Conservation (phyloP, 2,113 vertebrate species). For the Rhinoderma darwinii region DNA sequence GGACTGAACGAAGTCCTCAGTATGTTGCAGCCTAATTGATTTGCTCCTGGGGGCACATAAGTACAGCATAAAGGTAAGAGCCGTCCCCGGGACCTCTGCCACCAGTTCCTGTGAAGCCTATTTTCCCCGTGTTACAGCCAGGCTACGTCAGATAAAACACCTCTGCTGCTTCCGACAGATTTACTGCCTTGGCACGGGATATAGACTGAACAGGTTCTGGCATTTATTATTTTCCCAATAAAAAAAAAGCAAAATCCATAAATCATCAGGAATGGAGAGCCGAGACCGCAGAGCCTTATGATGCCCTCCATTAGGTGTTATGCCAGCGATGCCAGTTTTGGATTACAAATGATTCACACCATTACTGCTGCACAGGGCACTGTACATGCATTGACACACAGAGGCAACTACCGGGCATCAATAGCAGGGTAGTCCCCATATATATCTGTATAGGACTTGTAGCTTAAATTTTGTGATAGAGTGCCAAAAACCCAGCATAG, state of each 20-base stretch:
- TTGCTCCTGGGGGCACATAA: not conserved
- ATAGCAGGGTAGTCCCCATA: too few relatives aligned
- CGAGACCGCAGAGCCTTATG: not conserved
- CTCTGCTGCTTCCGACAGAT: constrained; percentile 48
- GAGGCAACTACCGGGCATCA: too few relatives aligned
- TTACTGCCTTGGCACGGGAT: constrained; percentile 40
- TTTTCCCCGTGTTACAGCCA: not conserved
- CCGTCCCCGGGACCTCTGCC: not conserved
- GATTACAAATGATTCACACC: not conserved
- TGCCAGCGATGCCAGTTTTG: not conserved
- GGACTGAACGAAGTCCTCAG: not conserved
- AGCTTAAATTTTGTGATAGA: too few relatives aligned
- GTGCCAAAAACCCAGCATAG: too few relatives aligned
- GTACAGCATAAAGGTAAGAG: not conserved
- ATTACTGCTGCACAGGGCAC: not conserved
- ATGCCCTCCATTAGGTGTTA: not conserved
- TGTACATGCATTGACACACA: not conserved
- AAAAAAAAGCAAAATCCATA: constrained; percentile 32
- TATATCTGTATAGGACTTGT: too few relatives aligned
- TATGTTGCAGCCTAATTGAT: not conserved
- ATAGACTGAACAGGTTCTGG: constrained; percentile 20
- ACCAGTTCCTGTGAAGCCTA: not conserved
- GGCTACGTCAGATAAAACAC: constrained; percentile 16
- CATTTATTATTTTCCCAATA: constrained; percentile 37
- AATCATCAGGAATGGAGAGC: constrained; percentile 34